A percentile compares a stretch with the other conserved stretches of the same genome.
phyloP scores from a whole-genome alignment of 2,888 invertebrate species.

The Salticus scenicus region DNA sequence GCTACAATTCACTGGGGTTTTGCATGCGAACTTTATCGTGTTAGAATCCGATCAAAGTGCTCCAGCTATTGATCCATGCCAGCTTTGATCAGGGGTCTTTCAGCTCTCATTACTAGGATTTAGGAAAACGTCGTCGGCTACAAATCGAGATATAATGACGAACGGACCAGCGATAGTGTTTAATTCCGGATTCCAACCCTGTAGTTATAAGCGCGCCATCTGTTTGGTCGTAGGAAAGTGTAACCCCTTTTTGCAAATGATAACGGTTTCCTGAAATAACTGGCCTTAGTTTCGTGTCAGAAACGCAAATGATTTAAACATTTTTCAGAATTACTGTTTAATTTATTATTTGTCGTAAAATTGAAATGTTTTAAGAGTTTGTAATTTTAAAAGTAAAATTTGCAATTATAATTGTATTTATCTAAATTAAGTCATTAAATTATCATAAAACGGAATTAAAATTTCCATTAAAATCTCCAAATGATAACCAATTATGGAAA shows the following conservation, averaged over 20 bases:
- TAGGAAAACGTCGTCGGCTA: slow-evolving; percentile 41
- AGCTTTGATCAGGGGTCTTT: slow-evolving; percentile 46
- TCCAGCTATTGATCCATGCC: slow-evolving; percentile 28
- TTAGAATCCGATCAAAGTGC: slow-evolving; percentile 16
- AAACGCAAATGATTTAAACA: no score
- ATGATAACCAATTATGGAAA: no score
- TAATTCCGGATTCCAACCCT: slow-evolving; percentile 42
- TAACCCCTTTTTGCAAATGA: background rate
- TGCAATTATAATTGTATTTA: no score
- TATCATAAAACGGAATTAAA: no score
- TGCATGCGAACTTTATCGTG: slow-evolving; percentile 37
- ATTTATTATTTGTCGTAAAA: no score
- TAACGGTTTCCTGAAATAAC: background rate
- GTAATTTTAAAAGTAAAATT: no score
- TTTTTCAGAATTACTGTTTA: no score
- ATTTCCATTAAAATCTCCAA: no score
- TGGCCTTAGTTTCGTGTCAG: no score
- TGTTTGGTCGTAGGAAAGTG: background rate
- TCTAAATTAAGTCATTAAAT: no score
- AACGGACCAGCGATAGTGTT: slow-evolving; percentile 37
- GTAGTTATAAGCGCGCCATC: slow-evolving; percentile 48
- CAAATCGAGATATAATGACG: slow-evolving; percentile 69
- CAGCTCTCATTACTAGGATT: slow-evolving; percentile 50
- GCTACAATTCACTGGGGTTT: slow-evolving; percentile 9
- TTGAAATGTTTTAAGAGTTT: no score